Conservation (phyloP, 2,888 invertebrate species). For the Ormyrus rosae region DNA sequence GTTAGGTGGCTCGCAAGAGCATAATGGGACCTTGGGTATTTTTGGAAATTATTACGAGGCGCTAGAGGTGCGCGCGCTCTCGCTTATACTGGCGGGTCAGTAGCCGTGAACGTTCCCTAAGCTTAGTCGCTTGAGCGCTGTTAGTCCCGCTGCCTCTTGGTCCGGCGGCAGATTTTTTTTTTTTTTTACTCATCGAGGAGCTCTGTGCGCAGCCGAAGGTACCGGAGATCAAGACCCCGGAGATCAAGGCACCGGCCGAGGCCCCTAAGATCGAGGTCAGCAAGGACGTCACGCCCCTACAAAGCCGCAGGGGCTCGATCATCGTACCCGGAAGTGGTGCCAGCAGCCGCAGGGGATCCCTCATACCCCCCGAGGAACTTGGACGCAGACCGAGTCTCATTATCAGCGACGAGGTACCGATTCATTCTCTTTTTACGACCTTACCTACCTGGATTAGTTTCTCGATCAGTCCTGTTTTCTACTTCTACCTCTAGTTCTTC, state of each 20-base stretch:
- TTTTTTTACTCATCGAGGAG: not conserved
- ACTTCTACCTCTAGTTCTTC: conserved; percentile 17
- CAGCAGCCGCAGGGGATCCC: conserved; percentile 87
- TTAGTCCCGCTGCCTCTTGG: not conserved
- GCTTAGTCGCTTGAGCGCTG: conserved; percentile 17
- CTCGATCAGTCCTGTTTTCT: not conserved
- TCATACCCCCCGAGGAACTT: conserved; percentile 92
- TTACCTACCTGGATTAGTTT: not conserved
- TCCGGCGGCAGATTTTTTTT: too few relatives aligned
- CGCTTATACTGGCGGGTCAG: conserved; percentile 60
- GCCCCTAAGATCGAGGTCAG: conserved; percentile 93
- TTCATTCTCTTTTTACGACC: too few relatives aligned
- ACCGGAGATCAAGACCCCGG: conserved; percentile 78
- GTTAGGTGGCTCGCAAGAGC: conserved; percentile 49
- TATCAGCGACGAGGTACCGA: conserved; percentile 94
- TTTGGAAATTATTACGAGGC: conserved; percentile 71
- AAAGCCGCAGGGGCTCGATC: conserved; percentile 85
- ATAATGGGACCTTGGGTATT: conserved; percentile 74
- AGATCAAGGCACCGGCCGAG: conserved; percentile 79
- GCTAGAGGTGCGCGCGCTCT: not conserved
- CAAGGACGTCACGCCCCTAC: conserved; percentile 85
- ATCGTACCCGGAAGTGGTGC: conserved; percentile 80
- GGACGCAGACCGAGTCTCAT: conserved; percentile 92
- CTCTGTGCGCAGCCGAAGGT: conserved; percentile 70
- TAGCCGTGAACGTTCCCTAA: conserved; percentile 50